phyloP scores from a whole-genome alignment of 2,888 invertebrate genomes.

The Steromphala cineraria region DNA sequence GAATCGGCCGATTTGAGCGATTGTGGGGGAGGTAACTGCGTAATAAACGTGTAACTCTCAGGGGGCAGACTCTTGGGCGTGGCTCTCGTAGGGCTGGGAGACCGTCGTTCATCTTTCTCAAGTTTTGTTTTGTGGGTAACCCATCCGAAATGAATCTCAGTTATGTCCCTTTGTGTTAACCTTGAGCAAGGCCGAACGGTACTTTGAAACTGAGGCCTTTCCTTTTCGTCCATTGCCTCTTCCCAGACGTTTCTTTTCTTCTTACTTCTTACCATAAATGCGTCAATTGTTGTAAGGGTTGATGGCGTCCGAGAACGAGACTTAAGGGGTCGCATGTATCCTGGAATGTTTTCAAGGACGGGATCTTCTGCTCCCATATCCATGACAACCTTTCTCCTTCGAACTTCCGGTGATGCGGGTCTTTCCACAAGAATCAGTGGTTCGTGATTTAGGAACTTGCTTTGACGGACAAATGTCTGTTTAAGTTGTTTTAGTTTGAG shows the following conservation, averaged over 20 bases:
- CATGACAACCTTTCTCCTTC: slow-evolving; percentile 44
- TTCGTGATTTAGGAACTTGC: slow-evolving; percentile 58
- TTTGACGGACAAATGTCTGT: slow-evolving; percentile 56
- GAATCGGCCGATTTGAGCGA: slow-evolving; percentile 22
- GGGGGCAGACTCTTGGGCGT: neutral
- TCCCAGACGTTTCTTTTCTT: slow-evolving; percentile 69
- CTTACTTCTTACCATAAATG: slow-evolving; percentile 56
- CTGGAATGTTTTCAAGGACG: slow-evolving; percentile 43
- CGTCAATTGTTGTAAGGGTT: slow-evolving; percentile 64
- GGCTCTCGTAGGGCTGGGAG: slow-evolving; percentile 23
- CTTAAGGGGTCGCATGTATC: slow-evolving; percentile 61
- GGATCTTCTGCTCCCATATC: slow-evolving; percentile 35
- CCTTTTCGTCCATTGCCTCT: slow-evolving; percentile 51
- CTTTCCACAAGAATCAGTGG: slow-evolving; percentile 67
- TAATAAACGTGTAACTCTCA: slow-evolving; percentile 26
- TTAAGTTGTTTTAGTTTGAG: slow-evolving; percentile 50
- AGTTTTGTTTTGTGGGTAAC: slow-evolving; percentile 56
- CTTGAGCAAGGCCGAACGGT: slow-evolving; percentile 53
- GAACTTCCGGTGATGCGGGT: slow-evolving; percentile 54
- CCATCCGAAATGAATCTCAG: slow-evolving; percentile 58
- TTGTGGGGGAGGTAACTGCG: slow-evolving; percentile 22
- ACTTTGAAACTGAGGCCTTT: slow-evolving; percentile 53
- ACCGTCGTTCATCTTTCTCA: slow-evolving; percentile 30
- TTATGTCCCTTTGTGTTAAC: slow-evolving; percentile 51
- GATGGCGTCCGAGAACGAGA: slow-evolving; percentile 58